Conservation (phyloP, 2,797 vertebrate species). For the Notolepis coatsorum region DNA sequence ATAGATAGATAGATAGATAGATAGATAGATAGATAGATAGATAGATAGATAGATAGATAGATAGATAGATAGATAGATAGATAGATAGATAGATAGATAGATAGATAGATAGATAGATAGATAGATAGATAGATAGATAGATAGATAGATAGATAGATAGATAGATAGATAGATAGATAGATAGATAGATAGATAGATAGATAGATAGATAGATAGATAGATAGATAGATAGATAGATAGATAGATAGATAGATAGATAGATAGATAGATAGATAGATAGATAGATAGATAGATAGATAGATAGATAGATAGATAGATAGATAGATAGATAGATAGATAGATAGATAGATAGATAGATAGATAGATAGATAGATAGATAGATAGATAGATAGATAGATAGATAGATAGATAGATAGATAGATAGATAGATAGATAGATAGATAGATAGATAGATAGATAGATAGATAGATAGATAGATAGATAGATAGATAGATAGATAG, state of each 20-base stretch:
- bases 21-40: no score
- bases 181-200: neutral
- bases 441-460: conserved; percentile 21
- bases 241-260: no score
- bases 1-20: neutral
- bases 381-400: neutral
- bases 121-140: neutral
- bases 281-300: neutral
- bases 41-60: neutral
- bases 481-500: no score
- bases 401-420: neutral
- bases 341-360: neutral
- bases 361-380: neutral
- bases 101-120: neutral
- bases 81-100: conserved; percentile 11
- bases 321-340: conserved; percentile 8
- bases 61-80: neutral
- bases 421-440: conserved; percentile 12
- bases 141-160: neutral
- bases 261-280: no score
- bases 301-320: conserved; percentile 3
- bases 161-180: conserved; percentile 5
- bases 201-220: conserved; percentile 22
- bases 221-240: conserved; percentile 3
- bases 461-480: neutral